Evolutionary conservation across 2,888 invertebrate genomes (phyloP).

Genomic region (Cryptosula pallasiana): DNA sequence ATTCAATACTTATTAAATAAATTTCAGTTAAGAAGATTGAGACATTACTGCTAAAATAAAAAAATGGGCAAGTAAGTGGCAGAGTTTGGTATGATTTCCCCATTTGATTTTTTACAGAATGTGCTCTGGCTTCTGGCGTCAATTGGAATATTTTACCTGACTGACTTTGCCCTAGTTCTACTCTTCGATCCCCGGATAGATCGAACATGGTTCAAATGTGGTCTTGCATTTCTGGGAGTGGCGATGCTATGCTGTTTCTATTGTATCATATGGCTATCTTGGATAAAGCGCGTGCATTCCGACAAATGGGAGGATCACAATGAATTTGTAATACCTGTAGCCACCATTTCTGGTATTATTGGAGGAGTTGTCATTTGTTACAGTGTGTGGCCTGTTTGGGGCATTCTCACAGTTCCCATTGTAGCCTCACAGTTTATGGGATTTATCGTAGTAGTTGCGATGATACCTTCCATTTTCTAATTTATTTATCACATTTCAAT

Average conservation of each 20-base stretch:
- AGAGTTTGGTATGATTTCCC: too few relatives aligned
- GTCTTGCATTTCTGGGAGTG: slow-evolving; percentile 36
- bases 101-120: slow-evolving; percentile 38
- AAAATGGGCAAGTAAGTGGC: too few relatives aligned
- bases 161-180: slow-evolving; percentile 41
- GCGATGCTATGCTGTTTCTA: slow-evolving; percentile 43
- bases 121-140: slow-evolving; percentile 45
- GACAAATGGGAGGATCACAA: slow-evolving; percentile 48
- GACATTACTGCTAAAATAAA: too few relatives aligned
- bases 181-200: slow-evolving; percentile 42
- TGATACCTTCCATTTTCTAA: slow-evolving; percentile 38
- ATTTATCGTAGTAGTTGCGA: slow-evolving; percentile 44
- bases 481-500: background rate
- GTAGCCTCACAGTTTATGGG: slow-evolving; percentile 49
- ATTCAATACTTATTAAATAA: too few relatives aligned
- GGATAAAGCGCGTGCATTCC: slow-evolving; percentile 41
- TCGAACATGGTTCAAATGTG: slow-evolving; percentile 46
- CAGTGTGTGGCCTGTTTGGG: slow-evolving; percentile 51
- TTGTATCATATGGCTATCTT: slow-evolving; percentile 45
- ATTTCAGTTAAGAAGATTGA: too few relatives aligned
- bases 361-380: slow-evolving; percentile 48
- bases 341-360: slow-evolving; percentile 45
- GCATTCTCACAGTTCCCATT: slow-evolving; percentile 44
- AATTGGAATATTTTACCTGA: slow-evolving; percentile 43
- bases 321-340: slow-evolving; percentile 48